Conservation (phyloP, 2,888 invertebrate genomes). For the Artemia sinica region DNA sequence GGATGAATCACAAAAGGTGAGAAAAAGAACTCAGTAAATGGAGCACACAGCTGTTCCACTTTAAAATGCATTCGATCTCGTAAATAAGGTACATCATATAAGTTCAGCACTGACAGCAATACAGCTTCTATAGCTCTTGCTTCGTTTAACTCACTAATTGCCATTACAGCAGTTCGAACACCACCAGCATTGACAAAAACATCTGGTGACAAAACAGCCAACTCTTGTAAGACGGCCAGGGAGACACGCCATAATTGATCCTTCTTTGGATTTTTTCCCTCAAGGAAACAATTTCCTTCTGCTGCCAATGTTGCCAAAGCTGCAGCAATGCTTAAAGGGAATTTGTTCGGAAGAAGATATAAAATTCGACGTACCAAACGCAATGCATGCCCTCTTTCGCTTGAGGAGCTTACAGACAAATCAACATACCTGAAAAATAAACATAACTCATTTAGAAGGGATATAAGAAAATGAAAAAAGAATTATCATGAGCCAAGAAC, state of each 20-base stretch:
- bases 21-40: constrained; percentile 80
- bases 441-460: not conserved
- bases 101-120: constrained; percentile 64
- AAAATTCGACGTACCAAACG: constrained; percentile 58
- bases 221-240: constrained; percentile 69
- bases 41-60: constrained; percentile 70
- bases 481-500: too few species aligned
- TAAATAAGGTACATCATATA: constrained; percentile 66
- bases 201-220: constrained; percentile 65
- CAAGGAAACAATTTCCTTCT: not conserved
- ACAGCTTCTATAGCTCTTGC: constrained; percentile 78
- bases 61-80: constrained; percentile 56
- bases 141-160: constrained; percentile 65
- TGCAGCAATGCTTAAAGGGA: constrained; percentile 40
- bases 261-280: constrained; percentile 41
- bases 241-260: constrained; percentile 69
- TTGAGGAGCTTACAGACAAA: constrained; percentile 57
- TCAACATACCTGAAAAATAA: constrained; percentile 56
- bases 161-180: constrained; percentile 58
- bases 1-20: constrained; percentile 28
- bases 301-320: not conserved
- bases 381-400: constrained; percentile 73
- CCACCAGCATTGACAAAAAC: constrained; percentile 64
- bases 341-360: constrained; percentile 43
- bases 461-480: too few species aligned